These are phyloP conservation scores for Actenoides lindsayi DNA, from an alignment of 2,113 vertebrate species.

Conservation along the genomic window DNA sequence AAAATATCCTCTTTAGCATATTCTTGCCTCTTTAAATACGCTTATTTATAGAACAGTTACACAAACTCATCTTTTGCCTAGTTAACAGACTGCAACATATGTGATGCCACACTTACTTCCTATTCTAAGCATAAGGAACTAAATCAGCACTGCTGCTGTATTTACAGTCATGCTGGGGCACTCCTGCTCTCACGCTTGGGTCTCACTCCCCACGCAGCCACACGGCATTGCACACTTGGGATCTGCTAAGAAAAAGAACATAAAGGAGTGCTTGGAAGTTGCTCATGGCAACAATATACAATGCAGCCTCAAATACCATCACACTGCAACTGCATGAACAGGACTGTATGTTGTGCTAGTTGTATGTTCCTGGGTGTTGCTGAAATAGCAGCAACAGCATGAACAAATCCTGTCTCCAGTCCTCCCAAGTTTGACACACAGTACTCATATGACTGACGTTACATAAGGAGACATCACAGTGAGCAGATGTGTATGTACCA, in stretches of 20 bases:
- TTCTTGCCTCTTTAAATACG: not conserved
- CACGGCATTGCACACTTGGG: not conserved
- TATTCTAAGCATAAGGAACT: not conserved
- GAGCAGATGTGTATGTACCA: not conserved
- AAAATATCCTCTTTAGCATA: not conserved
- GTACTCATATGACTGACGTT: not conserved
- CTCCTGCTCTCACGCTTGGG: not conserved
- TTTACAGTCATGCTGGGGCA: not conserved
- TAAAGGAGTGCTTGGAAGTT: not conserved
- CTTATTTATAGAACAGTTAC: not conserved
- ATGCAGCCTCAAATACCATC: not conserved
- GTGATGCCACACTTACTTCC: not conserved
- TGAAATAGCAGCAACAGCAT: not conserved
- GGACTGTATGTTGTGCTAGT: fast-evolving
- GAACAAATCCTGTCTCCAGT: not conserved
- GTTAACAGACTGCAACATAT: not conserved
- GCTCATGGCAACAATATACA: not conserved
- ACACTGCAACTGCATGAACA: fast-evolving
- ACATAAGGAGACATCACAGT: not conserved
- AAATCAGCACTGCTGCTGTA: not conserved
- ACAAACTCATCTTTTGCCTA: not conserved
- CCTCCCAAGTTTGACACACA: fast-evolving
- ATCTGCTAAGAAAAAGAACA: not conserved
- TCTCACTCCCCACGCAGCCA: not conserved
- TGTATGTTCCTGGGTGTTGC: not conserved